Percentiles rank a stretch among this genome's conserved stretches.
Conservation (phyloP, 2,888 invertebrate species). For the Papilio demoleus region DNA sequence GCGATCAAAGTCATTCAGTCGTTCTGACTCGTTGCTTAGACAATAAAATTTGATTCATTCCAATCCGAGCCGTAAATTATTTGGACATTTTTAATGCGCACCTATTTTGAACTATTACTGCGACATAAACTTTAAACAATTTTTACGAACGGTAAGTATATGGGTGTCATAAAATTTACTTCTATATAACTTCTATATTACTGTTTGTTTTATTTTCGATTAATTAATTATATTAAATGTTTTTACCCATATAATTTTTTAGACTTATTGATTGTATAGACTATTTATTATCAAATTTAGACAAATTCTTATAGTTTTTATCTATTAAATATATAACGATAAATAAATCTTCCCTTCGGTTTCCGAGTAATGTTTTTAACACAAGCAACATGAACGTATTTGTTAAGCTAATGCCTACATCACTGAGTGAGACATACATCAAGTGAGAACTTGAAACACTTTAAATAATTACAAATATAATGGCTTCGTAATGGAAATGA, state of each 20-base stretch:
- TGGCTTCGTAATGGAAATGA: conserved; percentile 13
- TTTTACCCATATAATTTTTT: too few relatives aligned
- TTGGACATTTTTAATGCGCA: conserved; percentile 72
- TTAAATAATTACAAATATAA: conserved; percentile 19
- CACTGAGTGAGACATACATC: not conserved
- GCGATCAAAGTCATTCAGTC: conserved; percentile 66
- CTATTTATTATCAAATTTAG: too few relatives aligned
- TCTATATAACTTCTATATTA: not conserved
- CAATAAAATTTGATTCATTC: conserved; percentile 74
- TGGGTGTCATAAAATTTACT: conserved; percentile 29
- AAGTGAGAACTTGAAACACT: not conserved
- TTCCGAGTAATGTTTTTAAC: not conserved
- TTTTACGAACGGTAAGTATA: conserved; percentile 48
- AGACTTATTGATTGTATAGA: too few relatives aligned
- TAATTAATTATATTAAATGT: too few relatives aligned
- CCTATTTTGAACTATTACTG: conserved; percentile 79
- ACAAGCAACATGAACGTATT: not conserved
- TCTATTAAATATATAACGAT: too few relatives aligned
- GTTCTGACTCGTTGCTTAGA: conserved; percentile 62
- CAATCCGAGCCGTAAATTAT: conserved; percentile 67
- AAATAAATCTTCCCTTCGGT: too few relatives aligned
- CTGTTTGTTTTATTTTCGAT: conserved; percentile 3
- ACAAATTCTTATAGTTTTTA: too few relatives aligned
- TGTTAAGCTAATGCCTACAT: conserved; percentile 7
- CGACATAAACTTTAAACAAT: conserved; percentile 66